Conservation (phyloP, 2,113 vertebrate genomes). For the Dendropsophus ebraccatus region DNA sequence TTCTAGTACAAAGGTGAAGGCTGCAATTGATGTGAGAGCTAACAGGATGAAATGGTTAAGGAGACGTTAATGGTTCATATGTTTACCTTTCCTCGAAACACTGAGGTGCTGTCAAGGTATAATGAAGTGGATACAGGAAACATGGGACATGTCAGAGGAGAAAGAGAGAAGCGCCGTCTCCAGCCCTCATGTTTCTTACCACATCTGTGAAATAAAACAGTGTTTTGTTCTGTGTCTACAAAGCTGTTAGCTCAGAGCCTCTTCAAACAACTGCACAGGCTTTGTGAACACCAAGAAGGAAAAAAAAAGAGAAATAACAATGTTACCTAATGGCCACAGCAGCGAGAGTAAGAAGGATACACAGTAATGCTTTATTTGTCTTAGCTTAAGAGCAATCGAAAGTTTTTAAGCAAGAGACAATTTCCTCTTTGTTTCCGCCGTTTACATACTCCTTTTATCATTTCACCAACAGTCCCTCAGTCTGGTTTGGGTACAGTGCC, state of each 20-base stretch:
- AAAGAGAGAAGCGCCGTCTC: neutral
- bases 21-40: slow-evolving; percentile 28
- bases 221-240: slow-evolving; percentile 34
- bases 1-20: slow-evolving; percentile 42
- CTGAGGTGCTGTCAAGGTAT: slow-evolving; percentile 23
- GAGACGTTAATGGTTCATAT: slow-evolving; percentile 29
- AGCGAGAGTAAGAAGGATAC: slow-evolving; percentile 8
- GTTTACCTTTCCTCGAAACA: slow-evolving; percentile 18
- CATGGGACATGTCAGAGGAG: slow-evolving; percentile 22
- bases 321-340: neutral
- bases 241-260: neutral
- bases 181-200: slow-evolving; percentile 3
- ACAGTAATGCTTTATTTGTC: slow-evolving; percentile 29
- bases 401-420: slow-evolving; percentile 40
- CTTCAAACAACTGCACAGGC: slow-evolving; percentile 17
- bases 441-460: slow-evolving; percentile 12
- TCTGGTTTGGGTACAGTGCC: neutral
- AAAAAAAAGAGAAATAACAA: slow-evolving; percentile 3
- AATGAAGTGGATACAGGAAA: slow-evolving; percentile 31
- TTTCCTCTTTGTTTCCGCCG: slow-evolving; percentile 45
- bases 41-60: slow-evolving; percentile 48
- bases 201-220: slow-evolving; percentile 43
- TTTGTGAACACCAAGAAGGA: slow-evolving; percentile 8
- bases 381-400: slow-evolving; percentile 53
- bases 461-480: neutral